A percentile compares a stretch with the other conserved stretches of the same genome.
These are phyloP conservation scores for Platycercus adscitus DNA, from an alignment of 2,113 vertebrate genomes.

Conservation along the genomic window DNA sequence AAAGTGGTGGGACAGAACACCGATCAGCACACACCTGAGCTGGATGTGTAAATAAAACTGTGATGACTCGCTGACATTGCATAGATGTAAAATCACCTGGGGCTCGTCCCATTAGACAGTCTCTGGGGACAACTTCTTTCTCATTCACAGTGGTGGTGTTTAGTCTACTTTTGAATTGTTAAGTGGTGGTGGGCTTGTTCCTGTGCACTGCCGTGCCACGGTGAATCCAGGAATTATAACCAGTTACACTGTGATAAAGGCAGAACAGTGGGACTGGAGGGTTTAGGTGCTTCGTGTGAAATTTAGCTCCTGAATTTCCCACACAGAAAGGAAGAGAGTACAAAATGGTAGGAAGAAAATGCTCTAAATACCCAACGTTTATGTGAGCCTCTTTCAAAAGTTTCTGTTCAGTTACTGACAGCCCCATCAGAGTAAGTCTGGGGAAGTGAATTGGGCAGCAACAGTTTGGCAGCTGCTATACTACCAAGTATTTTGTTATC, in stretches of 20 bases:
- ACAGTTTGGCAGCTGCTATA: background rate
- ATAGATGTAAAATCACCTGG: background rate
- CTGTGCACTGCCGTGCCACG: fast-evolving
- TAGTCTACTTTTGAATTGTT: background rate
- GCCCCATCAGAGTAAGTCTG: background rate
- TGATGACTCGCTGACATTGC: background rate
- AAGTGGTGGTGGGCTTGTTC: background rate
- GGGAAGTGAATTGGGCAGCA: background rate
- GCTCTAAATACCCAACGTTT: background rate
- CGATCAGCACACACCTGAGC: background rate
- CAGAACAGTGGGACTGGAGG: background rate
- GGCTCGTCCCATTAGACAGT: background rate
- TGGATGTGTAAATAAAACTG: background rate
- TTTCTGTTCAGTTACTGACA: background rate
- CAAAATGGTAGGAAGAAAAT: background rate
- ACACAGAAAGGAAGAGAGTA: background rate
- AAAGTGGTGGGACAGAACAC: background rate
- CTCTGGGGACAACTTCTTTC: background rate
- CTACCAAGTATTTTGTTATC: background rate
- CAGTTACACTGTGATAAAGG: background rate
- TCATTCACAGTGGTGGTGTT: background rate
- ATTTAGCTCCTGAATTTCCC: background rate
- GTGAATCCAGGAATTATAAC: background rate
- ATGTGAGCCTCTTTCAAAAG: background rate
- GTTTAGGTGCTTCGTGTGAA: background rate